Evolutionary conservation across 2,888 invertebrate genomes (phyloP).

Genomic region (Sisyra terminalis): DNA sequence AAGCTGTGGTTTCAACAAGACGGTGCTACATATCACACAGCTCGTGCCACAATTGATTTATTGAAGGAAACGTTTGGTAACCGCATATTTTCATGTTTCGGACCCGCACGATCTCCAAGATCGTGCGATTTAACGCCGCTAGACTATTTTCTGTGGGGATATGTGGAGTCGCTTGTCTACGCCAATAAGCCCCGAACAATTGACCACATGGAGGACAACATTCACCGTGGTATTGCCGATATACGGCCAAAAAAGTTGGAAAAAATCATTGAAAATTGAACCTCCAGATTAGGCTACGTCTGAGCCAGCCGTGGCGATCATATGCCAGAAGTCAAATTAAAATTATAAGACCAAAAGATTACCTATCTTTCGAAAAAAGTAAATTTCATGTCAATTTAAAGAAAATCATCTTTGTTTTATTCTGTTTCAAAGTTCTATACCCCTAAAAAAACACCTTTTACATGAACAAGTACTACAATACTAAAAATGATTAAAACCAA

Average conservation of each 20-base stretch:
- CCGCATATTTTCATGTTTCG: conserved; percentile 12
- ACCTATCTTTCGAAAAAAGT: neutral
- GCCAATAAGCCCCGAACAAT: neutral
- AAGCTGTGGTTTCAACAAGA: conserved; percentile 2
- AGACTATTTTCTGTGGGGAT: neutral
- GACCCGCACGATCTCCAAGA: conserved; percentile 13
- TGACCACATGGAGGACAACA: neutral
- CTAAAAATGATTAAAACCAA: no score
- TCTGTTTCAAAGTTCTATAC: no score
- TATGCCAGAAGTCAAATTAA: no score
- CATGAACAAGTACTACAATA: no score
- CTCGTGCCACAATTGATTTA: conserved; percentile 1
- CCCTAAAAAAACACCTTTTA: no score
- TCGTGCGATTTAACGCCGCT: conserved; percentile 8
- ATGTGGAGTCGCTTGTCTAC: neutral
- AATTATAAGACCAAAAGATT: no score
- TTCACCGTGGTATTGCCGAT: neutral
- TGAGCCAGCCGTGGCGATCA: neutral
- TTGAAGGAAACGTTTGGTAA: neutral
- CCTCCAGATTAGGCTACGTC: neutral
- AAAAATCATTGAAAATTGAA: conserved; percentile 8
- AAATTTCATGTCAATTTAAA: no score
- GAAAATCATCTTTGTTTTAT: no score
- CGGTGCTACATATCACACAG: conserved; percentile 1
- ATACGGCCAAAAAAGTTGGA: conserved; percentile 1